A percentile compares a stretch with the other conserved stretches of the same genome.
These are phyloP conservation scores for Vombatus ursinus DNA, from an alignment of 2,113 vertebrate genomes.

Conservation along the genomic window DNA sequence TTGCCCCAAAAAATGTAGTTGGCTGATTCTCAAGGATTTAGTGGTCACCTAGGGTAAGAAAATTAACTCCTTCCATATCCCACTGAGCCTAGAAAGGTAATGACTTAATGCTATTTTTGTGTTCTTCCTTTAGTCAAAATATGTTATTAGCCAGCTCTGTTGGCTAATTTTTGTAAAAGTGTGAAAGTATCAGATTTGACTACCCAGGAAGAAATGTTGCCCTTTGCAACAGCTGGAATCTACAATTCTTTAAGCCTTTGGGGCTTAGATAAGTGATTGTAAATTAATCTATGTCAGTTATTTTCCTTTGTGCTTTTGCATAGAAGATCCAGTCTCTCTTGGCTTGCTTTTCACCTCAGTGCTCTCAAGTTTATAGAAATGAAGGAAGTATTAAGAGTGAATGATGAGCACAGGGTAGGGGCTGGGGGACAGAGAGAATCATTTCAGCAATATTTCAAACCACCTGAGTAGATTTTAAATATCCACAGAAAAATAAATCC, in stretches of 20 bases:
- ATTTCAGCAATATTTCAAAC: neutral
- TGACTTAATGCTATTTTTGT: neutral
- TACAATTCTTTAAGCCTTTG: neutral
- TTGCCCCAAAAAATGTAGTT: neutral
- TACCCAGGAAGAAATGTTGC: neutral
- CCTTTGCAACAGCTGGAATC: neutral
- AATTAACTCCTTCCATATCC: neutral
- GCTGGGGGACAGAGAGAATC: neutral
- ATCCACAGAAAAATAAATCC: neutral
- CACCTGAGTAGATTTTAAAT: neutral
- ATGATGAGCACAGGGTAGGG: neutral
- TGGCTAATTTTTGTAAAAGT: neutral
- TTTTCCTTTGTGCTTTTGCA: neutral
- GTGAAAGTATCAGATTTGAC: accelerated
- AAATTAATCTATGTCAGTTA: neutral
- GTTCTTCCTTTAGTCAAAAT: neutral
- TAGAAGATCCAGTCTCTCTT: neutral
- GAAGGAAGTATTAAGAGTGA: neutral
- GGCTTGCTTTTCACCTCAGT: neutral
- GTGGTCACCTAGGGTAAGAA: neutral
- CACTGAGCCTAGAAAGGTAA: neutral
- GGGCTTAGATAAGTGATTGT: neutral
- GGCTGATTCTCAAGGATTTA: neutral
- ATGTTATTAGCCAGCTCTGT: neutral
- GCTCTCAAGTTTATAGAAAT: constrained; percentile 1